Base-by-base conservation (phyloP, 2,888 invertebrate genomes). In the Lasioglossum calceatum region DNA sequence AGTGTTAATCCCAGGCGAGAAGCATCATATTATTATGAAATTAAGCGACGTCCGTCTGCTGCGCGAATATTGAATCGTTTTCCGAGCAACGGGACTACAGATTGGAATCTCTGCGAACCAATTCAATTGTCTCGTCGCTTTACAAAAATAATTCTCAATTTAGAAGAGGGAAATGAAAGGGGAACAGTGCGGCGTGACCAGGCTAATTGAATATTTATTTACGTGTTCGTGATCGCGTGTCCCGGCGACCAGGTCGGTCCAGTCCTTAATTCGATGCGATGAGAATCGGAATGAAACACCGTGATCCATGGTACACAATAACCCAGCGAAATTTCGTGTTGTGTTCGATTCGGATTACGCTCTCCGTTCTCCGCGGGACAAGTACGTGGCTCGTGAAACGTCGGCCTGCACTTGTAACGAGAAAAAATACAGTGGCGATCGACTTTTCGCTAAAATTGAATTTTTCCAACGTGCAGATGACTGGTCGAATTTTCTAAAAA, bases 141-240 rank as follows among this genome's bases (percentile, higher is more conserved):
- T 54, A 36, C 19, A 50, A 42, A n/a, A n/a, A 36, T n/a, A 4
- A 73, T 27, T 39, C 61, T 36, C 70, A 32, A 42, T 72, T 78
- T 64, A 47, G 54, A 16, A 39, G 5, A 58, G 32, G 27, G 32
- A 27, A 19, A 23, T 32, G 42, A 23, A 12, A 27, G 8, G 1
- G 58, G 27, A 61, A 61, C 27, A 19, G 27, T 10, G 27, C n/a
- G 67, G 8, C 2, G 47, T 72, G 72, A 50, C 77, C 39, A 47
- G 47, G 77, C 61, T 76, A 67, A 87, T 87, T 67, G 84, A 84
- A 87, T 87, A 84, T 87, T 84, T 86, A 84, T 84, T 84, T 80
- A 50, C 77, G 70, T 79, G 80, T 23, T 36, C 74, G 70, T 23
- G 81, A 77, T 86, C 64, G 79, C 16, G 42, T 71, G 58, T 74